Evolutionary conservation across 2,797 vertebrate genomes (phyloP).

Genomic region (Macrochelys suwanniensis): DNA sequence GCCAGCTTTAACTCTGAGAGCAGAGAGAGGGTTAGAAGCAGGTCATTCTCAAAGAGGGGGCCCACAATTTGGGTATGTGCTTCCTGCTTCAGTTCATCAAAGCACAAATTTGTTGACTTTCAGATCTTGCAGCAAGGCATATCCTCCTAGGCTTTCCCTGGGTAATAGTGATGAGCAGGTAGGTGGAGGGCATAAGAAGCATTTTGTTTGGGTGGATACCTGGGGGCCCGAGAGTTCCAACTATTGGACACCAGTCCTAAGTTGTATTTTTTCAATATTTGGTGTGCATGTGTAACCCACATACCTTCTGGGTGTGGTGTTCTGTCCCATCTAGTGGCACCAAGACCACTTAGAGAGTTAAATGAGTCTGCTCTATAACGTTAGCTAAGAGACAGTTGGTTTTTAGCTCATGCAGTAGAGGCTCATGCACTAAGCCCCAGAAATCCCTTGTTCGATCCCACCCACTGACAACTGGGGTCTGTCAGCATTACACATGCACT

Average conservation of each 20-base stretch:
- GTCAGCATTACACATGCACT: neutral
- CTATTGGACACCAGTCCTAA: neutral
- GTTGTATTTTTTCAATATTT: neutral
- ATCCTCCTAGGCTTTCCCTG: neutral
- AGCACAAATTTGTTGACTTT: neutral
- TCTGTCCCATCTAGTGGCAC: too few species aligned
- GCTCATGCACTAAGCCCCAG: too few species aligned
- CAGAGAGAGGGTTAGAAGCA: slow-evolving; percentile 17
- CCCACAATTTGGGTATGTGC: neutral
- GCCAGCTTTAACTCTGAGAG: slow-evolving; percentile 19
- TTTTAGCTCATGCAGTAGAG: too few species aligned
- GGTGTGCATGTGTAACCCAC: neutral
- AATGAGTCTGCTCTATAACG: too few species aligned
- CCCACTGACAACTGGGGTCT: too few species aligned
- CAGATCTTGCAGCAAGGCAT: neutral
- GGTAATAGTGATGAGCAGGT: neutral
- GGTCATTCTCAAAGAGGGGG: neutral
- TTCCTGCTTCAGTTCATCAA: slow-evolving; percentile 3
- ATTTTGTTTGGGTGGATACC: neutral
- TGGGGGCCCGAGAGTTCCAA: neutral
- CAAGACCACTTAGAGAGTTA: too few species aligned
- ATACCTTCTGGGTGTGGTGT: too few species aligned
- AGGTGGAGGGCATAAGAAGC: neutral
- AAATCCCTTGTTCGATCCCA: too few species aligned
- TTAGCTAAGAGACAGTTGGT: too few species aligned